These are phyloP conservation scores for Rotaria sp. DNA, from an alignment of 2,888 invertebrate species.

Conservation along the genomic window DNA sequence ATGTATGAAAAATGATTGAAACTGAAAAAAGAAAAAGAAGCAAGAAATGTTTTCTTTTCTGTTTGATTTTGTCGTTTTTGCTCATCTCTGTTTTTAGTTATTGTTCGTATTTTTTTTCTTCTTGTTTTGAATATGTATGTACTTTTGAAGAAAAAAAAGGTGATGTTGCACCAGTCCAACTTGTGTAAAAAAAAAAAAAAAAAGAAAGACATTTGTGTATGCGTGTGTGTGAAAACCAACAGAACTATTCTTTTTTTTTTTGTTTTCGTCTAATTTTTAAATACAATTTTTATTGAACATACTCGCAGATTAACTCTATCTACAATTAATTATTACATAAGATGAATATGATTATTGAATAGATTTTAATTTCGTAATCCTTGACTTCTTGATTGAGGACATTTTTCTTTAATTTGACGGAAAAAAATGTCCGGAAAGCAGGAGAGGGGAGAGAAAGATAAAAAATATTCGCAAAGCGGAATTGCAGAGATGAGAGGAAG, in stretches of 20 bases:
- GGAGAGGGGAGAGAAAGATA: too few relatives aligned
- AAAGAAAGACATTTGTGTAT: background rate
- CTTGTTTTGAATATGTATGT: background rate
- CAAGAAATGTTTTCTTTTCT: background rate
- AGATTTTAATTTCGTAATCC: too few relatives aligned
- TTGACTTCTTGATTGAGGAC: too few relatives aligned
- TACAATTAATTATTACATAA: background rate
- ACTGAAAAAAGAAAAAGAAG: background rate
- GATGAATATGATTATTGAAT: too few relatives aligned
- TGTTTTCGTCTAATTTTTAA: slow-evolving; percentile 4
- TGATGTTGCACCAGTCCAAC: background rate
- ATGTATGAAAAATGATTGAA: background rate
- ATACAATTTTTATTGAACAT: slow-evolving; percentile 11
- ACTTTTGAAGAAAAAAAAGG: background rate
- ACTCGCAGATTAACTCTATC: background rate
- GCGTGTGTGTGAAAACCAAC: background rate
- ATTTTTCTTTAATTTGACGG: too few relatives aligned
- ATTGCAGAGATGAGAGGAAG: too few relatives aligned
- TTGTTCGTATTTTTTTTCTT: background rate
- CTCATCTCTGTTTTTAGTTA: background rate
- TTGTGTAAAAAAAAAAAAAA: background rate
- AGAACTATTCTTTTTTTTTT: slow-evolving; percentile 13
- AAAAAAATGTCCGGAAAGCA: too few relatives aligned
- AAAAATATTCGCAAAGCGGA: too few relatives aligned
- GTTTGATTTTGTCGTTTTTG: background rate